Evolutionary conservation across 1,140 invertebrate genomes (phyloP), one percentile per base, ranked within the genome.

Genomic region (Chelonus insularis): DNA sequence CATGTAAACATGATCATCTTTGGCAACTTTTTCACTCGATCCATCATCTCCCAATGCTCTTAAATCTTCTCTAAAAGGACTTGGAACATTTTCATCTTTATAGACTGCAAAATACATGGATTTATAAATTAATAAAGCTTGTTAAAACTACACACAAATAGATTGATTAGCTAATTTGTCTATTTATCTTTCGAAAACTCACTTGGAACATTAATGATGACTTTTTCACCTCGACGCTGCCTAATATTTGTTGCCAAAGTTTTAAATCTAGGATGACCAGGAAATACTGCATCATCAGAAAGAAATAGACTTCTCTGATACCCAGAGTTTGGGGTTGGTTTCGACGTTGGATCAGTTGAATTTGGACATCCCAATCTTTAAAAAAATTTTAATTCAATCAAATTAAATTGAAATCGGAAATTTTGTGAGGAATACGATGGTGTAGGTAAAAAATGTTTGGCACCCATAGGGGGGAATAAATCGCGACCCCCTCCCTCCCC

Each of bases 131-230:
- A n/a, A n/a, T n/a, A n/a, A n/a, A n/a, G n/a, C n/a, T n/a, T n/a
- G n/a, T n/a, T n/a, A n/a, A n/a, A n/a, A n/a, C n/a, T n/a, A n/a
- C n/a, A n/a, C n/a, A n/a, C n/a, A n/a, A n/a, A n/a, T n/a, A n/a
- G n/a, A n/a, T n/a, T n/a, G n/a, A n/a, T n/a, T n/a, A n/a, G n/a
- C n/a, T n/a, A n/a, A n/a, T n/a, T n/a, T n/a, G n/a, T n/a, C n/a
- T n/a, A 18, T 25, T 9, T 11, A 43, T 23, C 23, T 23, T 39
- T 23, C 21, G 16, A 11, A 52, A 57, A 74, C 82, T 84, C 86
- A 96, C 94, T 88, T 75, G 96, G 96, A 73, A 99, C 85, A 82
- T 99, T 97, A 57, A 99, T 98, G 36, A 90, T 90, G 4, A 98
- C 95, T 85, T 99, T 98, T 82, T 95, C 89, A 43, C 94, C 93